Evolutionary conservation across 2,113 vertebrate genomes (phyloP).

Genomic region (Actinemys pallida): DNA sequence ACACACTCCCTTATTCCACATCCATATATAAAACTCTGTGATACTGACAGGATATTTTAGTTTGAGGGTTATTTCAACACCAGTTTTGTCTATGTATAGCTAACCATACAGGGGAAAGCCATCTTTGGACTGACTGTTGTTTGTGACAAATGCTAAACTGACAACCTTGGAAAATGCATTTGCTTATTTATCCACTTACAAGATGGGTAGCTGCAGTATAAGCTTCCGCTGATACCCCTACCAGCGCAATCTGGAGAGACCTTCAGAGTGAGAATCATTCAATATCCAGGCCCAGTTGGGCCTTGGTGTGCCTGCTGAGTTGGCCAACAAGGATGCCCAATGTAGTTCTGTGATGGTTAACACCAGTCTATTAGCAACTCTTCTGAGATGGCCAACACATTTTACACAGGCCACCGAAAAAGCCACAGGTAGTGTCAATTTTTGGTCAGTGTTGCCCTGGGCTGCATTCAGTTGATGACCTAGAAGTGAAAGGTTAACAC

Average conservation of each 20-base stretch:
- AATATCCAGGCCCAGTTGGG: background rate
- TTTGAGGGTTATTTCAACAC: background rate
- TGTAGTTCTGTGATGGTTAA: background rate
- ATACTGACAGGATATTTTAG: background rate
- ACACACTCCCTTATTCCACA: background rate
- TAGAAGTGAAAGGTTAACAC: background rate
- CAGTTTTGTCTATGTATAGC: background rate
- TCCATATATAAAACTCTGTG: conserved; percentile 7
- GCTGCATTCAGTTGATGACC: background rate
- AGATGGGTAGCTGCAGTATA: background rate
- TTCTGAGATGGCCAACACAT: background rate
- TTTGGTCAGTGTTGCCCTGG: background rate
- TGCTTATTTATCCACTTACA: background rate
- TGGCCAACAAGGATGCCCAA: background rate
- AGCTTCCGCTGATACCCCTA: background rate
- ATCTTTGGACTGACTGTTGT: conserved; percentile 9
- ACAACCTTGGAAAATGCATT: rapidly evolving
- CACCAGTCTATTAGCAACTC: background rate
- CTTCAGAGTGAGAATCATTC: background rate
- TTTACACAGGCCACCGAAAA: background rate
- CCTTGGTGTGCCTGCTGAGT: background rate
- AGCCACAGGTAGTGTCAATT: background rate
- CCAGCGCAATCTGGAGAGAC: background rate
- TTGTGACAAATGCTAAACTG: background rate
- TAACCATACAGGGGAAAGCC: background rate